A percentile compares a stretch with the other conserved stretches of the same genome.
Conservation (phyloP, 1,140 invertebrate species). For the Geopemphigus sp. region DNA sequence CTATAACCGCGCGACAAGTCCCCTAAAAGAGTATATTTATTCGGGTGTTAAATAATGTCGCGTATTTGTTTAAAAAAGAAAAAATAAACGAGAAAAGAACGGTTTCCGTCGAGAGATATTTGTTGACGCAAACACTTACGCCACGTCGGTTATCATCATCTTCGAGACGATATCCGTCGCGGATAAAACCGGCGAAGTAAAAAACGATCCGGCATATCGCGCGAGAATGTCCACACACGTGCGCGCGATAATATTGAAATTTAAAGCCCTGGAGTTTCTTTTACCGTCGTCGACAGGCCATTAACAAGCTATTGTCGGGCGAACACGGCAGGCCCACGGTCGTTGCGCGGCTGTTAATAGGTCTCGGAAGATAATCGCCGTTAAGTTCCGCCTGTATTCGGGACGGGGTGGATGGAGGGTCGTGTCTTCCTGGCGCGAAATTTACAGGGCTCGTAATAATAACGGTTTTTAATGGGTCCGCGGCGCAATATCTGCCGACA, state of each 20-base stretch:
- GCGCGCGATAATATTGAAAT: constrained; percentile 41
- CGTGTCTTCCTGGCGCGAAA: not conserved
- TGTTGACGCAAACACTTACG: too few relatives aligned
- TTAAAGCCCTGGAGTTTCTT: not conserved
- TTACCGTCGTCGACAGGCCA: constrained; percentile 4
- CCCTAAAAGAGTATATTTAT: too few relatives aligned
- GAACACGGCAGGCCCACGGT: not conserved
- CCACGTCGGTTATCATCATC: too few relatives aligned
- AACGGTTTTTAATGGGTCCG: constrained; percentile 43
- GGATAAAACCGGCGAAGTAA: too few relatives aligned
- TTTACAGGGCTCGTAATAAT: constrained; percentile 43
- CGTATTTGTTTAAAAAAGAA: too few relatives aligned
- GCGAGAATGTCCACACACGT: not conserved
- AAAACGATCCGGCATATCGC: not conserved
- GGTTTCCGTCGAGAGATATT: too few relatives aligned
- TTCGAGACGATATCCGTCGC: too few relatives aligned
- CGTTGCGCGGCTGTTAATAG: constrained; percentile 34
- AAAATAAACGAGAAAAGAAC: too few relatives aligned
- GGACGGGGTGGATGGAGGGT: too few relatives aligned
- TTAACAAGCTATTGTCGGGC: constrained; percentile 35
- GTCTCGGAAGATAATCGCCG: constrained; percentile 41
- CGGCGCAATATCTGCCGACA: constrained; percentile 26
- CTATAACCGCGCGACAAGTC: too few relatives aligned
- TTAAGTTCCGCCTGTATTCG: constrained; percentile 16
- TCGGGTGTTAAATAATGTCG: too few relatives aligned